Percentiles rank a stretch among this genome's conserved stretches.
phyloP scores from a whole-genome alignment of 2,113 vertebrate genomes.

The Campylorhamphus procurvoides region DNA sequence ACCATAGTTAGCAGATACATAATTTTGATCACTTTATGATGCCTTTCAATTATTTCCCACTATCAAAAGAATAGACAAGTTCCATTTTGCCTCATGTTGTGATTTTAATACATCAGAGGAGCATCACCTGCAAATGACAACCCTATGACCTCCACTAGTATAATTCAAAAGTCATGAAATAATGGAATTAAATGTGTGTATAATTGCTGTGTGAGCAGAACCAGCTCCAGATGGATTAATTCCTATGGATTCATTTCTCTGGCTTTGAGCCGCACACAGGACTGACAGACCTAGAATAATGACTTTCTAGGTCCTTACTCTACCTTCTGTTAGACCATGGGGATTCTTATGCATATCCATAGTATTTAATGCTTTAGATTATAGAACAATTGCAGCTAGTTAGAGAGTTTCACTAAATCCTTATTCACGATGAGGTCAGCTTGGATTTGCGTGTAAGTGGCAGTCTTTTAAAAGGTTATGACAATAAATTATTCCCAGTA shows the following conservation, averaged over 20 bases:
- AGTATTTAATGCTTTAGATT: background rate
- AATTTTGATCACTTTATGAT: background rate
- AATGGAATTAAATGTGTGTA: background rate
- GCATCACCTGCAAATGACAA: background rate
- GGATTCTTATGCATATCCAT: background rate
- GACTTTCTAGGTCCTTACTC: background rate
- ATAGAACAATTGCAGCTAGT: background rate
- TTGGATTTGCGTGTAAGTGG: background rate
- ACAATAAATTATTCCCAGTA: background rate
- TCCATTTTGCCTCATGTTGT: background rate
- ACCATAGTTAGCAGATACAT: background rate
- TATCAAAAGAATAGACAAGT: background rate
- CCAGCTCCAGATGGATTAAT: background rate
- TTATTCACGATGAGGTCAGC: background rate
- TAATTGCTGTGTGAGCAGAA: background rate
- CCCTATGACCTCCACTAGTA: background rate
- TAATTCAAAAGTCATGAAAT: slow-evolving; percentile 5
- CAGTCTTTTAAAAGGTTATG: background rate
- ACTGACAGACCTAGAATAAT: background rate
- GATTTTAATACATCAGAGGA: background rate
- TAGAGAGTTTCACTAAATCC: background rate
- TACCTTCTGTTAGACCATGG: background rate
- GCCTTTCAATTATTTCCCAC: background rate
- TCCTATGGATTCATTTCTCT: background rate
- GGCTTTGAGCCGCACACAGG: background rate